Conservation (phyloP, 2,113 vertebrate species). For the Chionodraco myersi region DNA sequence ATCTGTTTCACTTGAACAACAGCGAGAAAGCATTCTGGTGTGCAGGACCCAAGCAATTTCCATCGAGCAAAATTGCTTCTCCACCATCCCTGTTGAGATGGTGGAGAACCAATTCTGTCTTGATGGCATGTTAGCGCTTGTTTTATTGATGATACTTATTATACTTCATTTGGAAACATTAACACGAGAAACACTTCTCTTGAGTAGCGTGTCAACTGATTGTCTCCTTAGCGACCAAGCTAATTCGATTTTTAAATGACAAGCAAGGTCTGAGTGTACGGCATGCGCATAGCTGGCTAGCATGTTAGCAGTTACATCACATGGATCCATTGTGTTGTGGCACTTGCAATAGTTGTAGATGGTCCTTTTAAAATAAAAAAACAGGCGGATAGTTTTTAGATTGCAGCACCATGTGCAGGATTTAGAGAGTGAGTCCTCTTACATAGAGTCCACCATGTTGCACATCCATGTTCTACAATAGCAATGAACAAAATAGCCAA, state of each 20-base stretch:
- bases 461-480: too few species aligned
- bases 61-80: background rate
- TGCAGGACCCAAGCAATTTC: slow-evolving; percentile 1
- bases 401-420: too few species aligned
- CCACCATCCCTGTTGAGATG: slow-evolving; percentile 5
- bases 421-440: too few species aligned
- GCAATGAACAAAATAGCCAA: too few species aligned
- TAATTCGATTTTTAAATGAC: too few species aligned
- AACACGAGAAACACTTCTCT: background rate
- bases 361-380: too few species aligned
- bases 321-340: background rate
- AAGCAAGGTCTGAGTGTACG: too few species aligned
- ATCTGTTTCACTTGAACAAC: background rate
- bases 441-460: too few species aligned
- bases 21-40: slow-evolving; percentile 14
- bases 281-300: too few species aligned
- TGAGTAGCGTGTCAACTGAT: background rate
- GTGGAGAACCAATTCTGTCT: background rate
- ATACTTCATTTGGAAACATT: background rate
- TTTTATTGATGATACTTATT: slow-evolving; percentile 4
- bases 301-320: background rate
- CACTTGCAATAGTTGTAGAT: background rate
- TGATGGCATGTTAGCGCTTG: background rate
- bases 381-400: too few species aligned
- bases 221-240: too few species aligned